Percentiles rank a stretch among this genome's conserved stretches.
These are phyloP conservation scores for Cephalotes varians DNA, from an alignment of 2,888 invertebrate genomes.

Conservation along the genomic window DNA sequence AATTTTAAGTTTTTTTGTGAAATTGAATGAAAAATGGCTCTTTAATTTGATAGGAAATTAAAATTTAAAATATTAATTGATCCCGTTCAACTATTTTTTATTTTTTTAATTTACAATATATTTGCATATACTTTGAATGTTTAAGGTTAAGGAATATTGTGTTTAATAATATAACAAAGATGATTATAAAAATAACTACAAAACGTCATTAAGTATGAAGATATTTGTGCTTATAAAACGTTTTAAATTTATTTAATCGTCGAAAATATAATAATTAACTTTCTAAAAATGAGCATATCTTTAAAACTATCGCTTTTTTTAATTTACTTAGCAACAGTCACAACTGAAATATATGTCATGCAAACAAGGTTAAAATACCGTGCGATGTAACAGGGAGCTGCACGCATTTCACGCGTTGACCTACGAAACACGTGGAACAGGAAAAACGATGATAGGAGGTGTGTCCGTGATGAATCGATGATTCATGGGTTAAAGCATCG, in stretches of 20 bases:
- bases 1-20: background rate
- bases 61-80: background rate
- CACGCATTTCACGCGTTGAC: slow-evolving; percentile 36
- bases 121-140: background rate
- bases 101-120: background rate
- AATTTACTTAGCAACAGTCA: background rate
- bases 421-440: slow-evolving; percentile 40
- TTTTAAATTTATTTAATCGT: background rate
- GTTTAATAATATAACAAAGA: background rate
- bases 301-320: background rate
- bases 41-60: background rate
- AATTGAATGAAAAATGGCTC: background rate
- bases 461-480: slow-evolving; percentile 62
- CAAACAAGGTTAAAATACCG: slow-evolving; percentile 14
- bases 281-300: background rate
- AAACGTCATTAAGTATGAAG: background rate
- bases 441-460: slow-evolving; percentile 48
- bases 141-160: background rate
- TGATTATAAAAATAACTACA: background rate
- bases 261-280: background rate
- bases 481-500: slow-evolving; percentile 59
- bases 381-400: slow-evolving; percentile 41
- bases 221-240: background rate
- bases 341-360: slow-evolving; percentile 2
- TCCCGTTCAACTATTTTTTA: background rate